Evolutionary conservation across 1,140 invertebrate species (phyloP).

Genomic region (Leptinotarsa texana): DNA sequence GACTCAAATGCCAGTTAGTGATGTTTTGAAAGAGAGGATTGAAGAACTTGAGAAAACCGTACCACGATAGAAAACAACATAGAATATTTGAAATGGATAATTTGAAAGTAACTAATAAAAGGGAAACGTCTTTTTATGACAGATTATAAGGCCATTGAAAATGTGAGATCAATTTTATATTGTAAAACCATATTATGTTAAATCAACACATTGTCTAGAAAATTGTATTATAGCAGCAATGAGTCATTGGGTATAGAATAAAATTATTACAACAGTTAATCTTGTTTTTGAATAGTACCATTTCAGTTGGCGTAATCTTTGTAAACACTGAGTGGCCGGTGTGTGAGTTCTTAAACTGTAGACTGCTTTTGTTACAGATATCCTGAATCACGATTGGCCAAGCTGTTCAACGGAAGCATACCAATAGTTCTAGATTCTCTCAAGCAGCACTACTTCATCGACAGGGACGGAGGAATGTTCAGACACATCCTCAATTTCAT

Average conservation of each 20-base stretch:
- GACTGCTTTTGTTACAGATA: slow-evolving; percentile 67
- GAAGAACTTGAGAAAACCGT: slow-evolving; percentile 3
- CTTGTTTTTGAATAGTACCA: no score
- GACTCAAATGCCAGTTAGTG: neutral
- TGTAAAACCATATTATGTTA: no score
- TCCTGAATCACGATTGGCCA: slow-evolving; percentile 87
- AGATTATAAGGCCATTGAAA: no score
- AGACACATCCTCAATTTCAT: slow-evolving; percentile 95
- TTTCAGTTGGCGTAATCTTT: no score
- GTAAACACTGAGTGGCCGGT: no score
- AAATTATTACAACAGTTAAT: no score
- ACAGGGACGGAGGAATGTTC: slow-evolving; percentile 94
- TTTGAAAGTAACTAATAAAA: neutral
- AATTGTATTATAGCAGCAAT: no score
- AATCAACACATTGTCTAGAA: no score
- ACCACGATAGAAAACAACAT: neutral
- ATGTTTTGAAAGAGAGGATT: slow-evolving; percentile 10
- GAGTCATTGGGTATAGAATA: no score
- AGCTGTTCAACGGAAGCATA: slow-evolving; percentile 94
- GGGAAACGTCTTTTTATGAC: neutral
- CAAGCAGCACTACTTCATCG: slow-evolving; percentile 98
- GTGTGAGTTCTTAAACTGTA: no score
- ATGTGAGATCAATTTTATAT: no score
- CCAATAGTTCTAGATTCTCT: slow-evolving; percentile 94
- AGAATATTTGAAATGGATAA: neutral